Evolutionary conservation across 2,113 vertebrate genomes (phyloP).

Genomic region (Peromyscus polionotus): DNA sequence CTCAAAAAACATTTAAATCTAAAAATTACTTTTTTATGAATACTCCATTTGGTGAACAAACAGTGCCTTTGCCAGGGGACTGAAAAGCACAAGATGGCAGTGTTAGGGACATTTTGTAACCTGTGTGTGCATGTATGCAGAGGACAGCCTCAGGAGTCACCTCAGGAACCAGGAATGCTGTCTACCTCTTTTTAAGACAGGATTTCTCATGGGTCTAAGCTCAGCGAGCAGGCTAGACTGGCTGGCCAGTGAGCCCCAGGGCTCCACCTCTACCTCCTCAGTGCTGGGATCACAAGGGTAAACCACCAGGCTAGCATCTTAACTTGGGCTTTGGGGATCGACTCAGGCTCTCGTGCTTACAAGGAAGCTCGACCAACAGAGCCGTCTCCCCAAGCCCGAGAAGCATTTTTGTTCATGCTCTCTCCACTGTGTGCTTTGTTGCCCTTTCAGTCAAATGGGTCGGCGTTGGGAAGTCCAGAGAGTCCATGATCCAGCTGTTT

Average conservation of each 20-base stretch:
- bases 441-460: conserved; percentile 96
- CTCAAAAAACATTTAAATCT: neutral
- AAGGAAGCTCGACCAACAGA: neutral
- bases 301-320: neutral
- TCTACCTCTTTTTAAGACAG: neutral
- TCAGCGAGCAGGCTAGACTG: neutral
- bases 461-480: conserved; percentile 98
- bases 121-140: neutral
- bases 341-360: neutral
- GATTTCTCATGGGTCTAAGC: neutral
- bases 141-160: neutral
- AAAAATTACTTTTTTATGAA: neutral
- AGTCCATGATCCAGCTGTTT: conserved; percentile 99
- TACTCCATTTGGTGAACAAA: neutral
- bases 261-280: neutral
- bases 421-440: neutral
- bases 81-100: neutral
- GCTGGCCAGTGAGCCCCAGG: neutral
- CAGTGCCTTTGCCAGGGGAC: neutral
- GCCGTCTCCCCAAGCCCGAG: neutral
- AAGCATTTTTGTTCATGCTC: neutral
- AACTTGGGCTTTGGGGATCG: no score
- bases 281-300: neutral
- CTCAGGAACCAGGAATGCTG: neutral
- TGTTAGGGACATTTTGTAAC: neutral